These are phyloP conservation scores for Endomychus coccineus DNA, from an alignment of 2,888 invertebrate genomes.

Conservation along the genomic window DNA sequence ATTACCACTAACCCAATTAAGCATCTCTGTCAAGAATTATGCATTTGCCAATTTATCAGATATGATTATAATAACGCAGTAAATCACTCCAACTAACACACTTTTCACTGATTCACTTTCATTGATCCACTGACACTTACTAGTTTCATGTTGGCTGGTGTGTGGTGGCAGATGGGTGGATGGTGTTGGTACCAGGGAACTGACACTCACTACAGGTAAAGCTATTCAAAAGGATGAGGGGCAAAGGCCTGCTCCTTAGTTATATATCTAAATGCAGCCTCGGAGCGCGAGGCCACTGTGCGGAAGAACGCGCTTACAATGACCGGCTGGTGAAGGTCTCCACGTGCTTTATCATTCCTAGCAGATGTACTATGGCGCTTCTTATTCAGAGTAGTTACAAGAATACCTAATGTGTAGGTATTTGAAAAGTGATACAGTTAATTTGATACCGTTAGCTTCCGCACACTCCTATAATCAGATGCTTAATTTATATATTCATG, in stretches of 20 bases:
- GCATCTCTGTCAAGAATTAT: too few species aligned
- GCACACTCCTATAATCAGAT: too few species aligned
- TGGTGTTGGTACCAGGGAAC: slow-evolving; percentile 13
- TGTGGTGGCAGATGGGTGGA: slow-evolving; percentile 2
- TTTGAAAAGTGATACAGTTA: too few species aligned
- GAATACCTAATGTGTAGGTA: too few species aligned
- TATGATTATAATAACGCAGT: too few species aligned
- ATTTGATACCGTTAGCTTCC: too few species aligned
- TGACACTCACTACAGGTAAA: slow-evolving; percentile 12
- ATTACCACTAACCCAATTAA: too few species aligned
- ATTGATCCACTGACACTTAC: slow-evolving; percentile 20
- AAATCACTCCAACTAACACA: slow-evolving; percentile 1
- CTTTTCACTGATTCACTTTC: slow-evolving; percentile 13
- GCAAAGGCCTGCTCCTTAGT: slow-evolving; percentile 19
- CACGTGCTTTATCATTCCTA: slow-evolving; percentile 25
- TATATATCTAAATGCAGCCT: slow-evolving; percentile 40
- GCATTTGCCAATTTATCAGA: too few species aligned
- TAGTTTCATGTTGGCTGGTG: slow-evolving; percentile 21
- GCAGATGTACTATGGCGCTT: too few species aligned
- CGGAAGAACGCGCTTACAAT: slow-evolving; percentile 38
- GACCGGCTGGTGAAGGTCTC: slow-evolving; percentile 36
- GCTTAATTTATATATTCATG: too few species aligned
- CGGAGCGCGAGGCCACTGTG: slow-evolving; percentile 37
- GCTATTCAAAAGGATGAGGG: slow-evolving; percentile 16
- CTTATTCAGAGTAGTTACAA: too few species aligned